Conservation (phyloP, 2,888 invertebrate species). For the Dendrolimus pini region DNA sequence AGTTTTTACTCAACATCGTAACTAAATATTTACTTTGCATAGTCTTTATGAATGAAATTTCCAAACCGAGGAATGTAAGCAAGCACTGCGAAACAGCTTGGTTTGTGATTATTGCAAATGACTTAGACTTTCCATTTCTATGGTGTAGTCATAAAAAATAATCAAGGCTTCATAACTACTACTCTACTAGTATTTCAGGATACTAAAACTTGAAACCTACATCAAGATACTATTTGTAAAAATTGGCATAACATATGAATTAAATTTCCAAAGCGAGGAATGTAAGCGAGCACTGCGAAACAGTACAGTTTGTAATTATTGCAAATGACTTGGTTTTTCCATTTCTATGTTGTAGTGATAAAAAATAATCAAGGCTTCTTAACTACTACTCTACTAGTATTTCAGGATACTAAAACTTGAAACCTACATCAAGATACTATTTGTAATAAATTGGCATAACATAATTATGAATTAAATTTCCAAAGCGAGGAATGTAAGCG, state of each 20-base stretch:
- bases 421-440: too few relatives aligned
- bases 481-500: slow-evolving; percentile 40
- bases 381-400: too few relatives aligned
- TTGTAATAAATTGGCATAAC: too few relatives aligned
- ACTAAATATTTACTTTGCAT: slow-evolving; percentile 60
- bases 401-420: too few relatives aligned
- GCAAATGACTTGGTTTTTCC: background rate
- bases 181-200: too few relatives aligned
- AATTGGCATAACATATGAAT: slow-evolving; percentile 43
- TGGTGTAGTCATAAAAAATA: background rate
- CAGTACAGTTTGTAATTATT: slow-evolving; percentile 2
- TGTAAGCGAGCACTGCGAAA: slow-evolving; percentile 25
- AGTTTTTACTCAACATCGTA: slow-evolving; percentile 35
- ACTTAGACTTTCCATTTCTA: background rate
- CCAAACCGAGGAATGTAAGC: slow-evolving; percentile 40
- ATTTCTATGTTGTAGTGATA: background rate
- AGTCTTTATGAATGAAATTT: slow-evolving; percentile 70
- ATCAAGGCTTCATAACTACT: too few relatives aligned
- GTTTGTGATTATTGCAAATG: background rate
- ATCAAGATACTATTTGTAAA: too few relatives aligned
- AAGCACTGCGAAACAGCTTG: slow-evolving; percentile 18
- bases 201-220: too few relatives aligned
- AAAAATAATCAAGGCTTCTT: background rate
- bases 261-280: slow-evolving; percentile 54
- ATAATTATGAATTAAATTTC: slow-evolving; percentile 72